Evolutionary conservation across 2,888 invertebrate species (phyloP).

Genomic region (Amiota mariae): DNA sequence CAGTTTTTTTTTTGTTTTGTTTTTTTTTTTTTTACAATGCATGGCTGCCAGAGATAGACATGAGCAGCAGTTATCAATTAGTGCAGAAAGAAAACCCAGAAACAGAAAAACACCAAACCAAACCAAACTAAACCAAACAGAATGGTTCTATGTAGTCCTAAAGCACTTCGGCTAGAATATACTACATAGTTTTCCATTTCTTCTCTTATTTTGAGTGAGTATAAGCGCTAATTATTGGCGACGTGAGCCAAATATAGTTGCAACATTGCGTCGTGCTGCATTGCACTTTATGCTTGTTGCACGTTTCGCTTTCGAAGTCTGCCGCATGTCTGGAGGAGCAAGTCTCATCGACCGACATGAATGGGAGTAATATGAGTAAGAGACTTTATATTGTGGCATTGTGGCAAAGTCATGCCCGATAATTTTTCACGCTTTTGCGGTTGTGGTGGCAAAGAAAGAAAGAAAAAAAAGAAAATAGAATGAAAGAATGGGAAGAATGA

Average conservation of each 20-base stretch:
- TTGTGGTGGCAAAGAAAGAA: constrained; percentile 18
- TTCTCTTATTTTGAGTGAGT: constrained; percentile 15
- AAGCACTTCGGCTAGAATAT: constrained; percentile 32
- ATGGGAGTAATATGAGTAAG: not conserved
- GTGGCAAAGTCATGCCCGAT: constrained; percentile 61
- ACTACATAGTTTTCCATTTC: not conserved
- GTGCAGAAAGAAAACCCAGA: constrained; percentile 45
- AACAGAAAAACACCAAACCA: constrained; percentile 5
- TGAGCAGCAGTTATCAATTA: constrained; percentile 56
- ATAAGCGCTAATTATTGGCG: constrained; percentile 9
- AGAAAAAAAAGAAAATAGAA: not conserved
- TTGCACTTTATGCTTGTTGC: constrained; percentile 47
- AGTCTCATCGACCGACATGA: constrained; percentile 6
- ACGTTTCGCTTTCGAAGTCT: not conserved
- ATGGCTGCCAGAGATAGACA: constrained; percentile 5
- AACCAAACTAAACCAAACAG: not conserved
- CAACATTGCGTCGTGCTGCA: constrained; percentile 41
- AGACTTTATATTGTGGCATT: not conserved
- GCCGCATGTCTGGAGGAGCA: constrained; percentile 5
- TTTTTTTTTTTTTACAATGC: not conserved
- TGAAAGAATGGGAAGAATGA: constrained; percentile 7
- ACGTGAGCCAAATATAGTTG: constrained; percentile 57
- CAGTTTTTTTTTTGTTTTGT: not conserved
- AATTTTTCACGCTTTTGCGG: constrained; percentile 65
- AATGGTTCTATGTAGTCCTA: not conserved